Base-by-base conservation (phyloP, 2,888 invertebrate genomes). In the Watsonalla binaria region DNA sequence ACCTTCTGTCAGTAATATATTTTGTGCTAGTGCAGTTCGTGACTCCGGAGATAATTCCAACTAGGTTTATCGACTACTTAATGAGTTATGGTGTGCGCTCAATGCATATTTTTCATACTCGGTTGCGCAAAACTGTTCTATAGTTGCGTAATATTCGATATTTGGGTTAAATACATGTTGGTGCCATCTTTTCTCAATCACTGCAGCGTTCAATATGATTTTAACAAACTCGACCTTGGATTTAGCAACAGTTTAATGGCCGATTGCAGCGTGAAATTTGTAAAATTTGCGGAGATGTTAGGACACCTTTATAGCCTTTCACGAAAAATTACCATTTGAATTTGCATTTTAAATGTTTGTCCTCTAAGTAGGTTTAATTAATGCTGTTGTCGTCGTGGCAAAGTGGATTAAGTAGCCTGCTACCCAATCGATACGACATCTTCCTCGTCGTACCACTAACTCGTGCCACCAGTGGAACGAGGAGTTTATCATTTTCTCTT, bases 1-100 rank as follows among this genome's bases (percentile, higher is more conserved):
- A 4, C 24, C 24, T 24, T 24, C 24, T 24, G 24, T 24, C 4
- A 24, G 24, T 24, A 24, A n/a, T 24, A 24, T 4, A 24, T 33
- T 47, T 47, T 47, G 47, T 47, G 33, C 24, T 1, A 24, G 24
- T 42, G 9, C 42, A 48, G 37, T 48, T 49, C 49, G 49, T 49
- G 49, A 49, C 37, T 13, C 14, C 15, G 49, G 37, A 49, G 52
- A 51, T 42, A 51, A 50, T 49, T 45, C 15, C 46, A 57, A 47
- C 51, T 52, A 47, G 57, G 57, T 57, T 54, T 54, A 54, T 57
- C 46, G 50, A 48, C 45, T 48, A 33, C 48, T 42, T 42, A 49
- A 37, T 37, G 49, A 49, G 37, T 49, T 49, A 49, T 49, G 49
- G 49, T 49, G 49, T 15, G 49, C 39, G 9, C 49, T 39, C 37